phyloP scores from a whole-genome alignment of 2,797 vertebrate genomes.

The Microhierax caerulescens region DNA sequence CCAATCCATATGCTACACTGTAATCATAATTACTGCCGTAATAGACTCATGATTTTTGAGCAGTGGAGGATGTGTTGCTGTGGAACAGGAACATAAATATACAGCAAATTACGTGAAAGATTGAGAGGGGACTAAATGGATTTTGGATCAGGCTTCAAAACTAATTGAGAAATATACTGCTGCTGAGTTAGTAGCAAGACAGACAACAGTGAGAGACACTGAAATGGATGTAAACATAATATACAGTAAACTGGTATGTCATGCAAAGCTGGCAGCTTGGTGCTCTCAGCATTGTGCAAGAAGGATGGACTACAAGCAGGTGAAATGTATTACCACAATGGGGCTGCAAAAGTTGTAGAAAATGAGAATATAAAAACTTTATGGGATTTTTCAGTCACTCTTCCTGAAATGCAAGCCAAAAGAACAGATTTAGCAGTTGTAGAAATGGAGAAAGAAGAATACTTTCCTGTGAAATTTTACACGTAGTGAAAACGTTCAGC shows the following conservation, averaged over 20 bases:
- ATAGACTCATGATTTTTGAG: not conserved
- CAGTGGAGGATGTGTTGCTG: not conserved
- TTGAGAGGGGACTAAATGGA: not conserved
- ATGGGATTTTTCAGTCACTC: not conserved
- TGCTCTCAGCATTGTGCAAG: not conserved
- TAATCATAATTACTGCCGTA: not conserved
- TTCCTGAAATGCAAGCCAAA: not conserved
- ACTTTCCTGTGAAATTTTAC: not conserved
- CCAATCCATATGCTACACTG: not conserved
- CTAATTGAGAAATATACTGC: not conserved
- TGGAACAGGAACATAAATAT: not conserved
- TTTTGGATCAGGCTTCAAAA: slow-evolving; percentile 18
- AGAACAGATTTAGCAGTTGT: not conserved
- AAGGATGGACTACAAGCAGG: not conserved
- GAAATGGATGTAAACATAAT: not conserved
- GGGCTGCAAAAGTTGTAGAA: not conserved
- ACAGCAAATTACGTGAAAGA: not conserved
- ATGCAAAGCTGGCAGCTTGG: not conserved
- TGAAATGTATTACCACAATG: not conserved
- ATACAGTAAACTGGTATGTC: not conserved
- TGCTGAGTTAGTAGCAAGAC: not conserved
- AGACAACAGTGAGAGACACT: not conserved
- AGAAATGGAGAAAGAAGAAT: not conserved
- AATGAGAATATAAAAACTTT: not conserved
- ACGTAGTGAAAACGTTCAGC: not conserved